A percentile compares a stretch with the other conserved stretches of the same genome.
phyloP scores from a whole-genome alignment of 2,888 invertebrate genomes.

The Phragmatobia fuliginosa region DNA sequence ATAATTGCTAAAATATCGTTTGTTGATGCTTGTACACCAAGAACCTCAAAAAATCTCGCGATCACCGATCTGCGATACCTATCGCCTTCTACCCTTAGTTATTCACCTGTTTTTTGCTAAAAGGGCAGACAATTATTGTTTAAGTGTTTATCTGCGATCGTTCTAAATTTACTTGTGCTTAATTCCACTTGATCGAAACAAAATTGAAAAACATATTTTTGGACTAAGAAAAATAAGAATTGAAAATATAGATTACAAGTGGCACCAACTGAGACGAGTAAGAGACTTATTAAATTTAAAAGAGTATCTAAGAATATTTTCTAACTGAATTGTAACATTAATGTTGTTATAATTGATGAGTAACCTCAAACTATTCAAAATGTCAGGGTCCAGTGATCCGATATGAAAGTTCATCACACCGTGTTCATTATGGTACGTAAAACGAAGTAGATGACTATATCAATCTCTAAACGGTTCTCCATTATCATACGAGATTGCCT shows the following conservation, averaged over 20 bases:
- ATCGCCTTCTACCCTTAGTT: background rate
- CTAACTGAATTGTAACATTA: slow-evolving; percentile 58
- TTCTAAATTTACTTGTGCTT: background rate
- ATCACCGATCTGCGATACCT: background rate
- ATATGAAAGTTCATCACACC: slow-evolving; percentile 83
- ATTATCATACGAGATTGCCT: slow-evolving; percentile 67
- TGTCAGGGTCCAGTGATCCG: slow-evolving; percentile 76
- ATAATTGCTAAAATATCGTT: too few relatives aligned
- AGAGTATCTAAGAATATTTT: slow-evolving; percentile 34
- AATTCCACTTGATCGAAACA: background rate
- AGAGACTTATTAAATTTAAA: slow-evolving; percentile 14
- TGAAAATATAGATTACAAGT: slow-evolving; percentile 3
- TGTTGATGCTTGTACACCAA: too few relatives aligned
- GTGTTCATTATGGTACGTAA: slow-evolving; percentile 80
- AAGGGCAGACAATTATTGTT: background rate
- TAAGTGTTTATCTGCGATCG: background rate
- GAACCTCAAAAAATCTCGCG: too few relatives aligned
- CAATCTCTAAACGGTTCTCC: slow-evolving; percentile 73
- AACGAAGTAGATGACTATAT: slow-evolving; percentile 81
- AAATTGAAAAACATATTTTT: background rate
- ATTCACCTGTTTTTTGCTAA: too few relatives aligned
- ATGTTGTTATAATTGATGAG: slow-evolving; percentile 73
- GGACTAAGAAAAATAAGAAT: background rate
- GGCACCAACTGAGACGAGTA: slow-evolving; percentile 13
- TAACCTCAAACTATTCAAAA: slow-evolving; percentile 72